Base-by-base conservation (phyloP, 2,888 invertebrate genomes). In the Cynaeus angustus region DNA sequence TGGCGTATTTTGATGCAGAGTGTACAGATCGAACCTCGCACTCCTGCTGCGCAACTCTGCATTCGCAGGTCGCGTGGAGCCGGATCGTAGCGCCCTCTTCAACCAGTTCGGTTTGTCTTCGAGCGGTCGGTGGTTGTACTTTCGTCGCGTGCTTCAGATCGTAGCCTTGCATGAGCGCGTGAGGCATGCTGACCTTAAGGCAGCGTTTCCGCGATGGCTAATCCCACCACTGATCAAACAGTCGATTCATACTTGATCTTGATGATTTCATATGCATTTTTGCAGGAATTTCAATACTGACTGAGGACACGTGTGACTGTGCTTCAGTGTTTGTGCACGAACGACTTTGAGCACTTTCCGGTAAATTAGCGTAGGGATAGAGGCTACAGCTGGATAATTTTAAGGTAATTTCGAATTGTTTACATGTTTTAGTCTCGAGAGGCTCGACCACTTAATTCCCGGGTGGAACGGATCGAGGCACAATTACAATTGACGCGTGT, bases 21-120 rank as follows among this genome's bases (percentile, higher is more conserved):
- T 76, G 74, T 75, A 75, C 75, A 74, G 75, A 76, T 76, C 77
- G 76, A 77, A 75, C 71, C 68, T 66, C 66, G 66, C 52, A 43
- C 55, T 53, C 67, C 67, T 73, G 73, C 71, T 78, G 80, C 80
- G 80, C 79, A 80, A 78, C 79, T 78, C 78, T 71, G 43, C 70
- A 38, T 66, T 58, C 71, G 68, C 72, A 66, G 75, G 68, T 75
- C 78, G 79, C 79, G 76, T 78, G 79, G 75, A 76, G 77, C 77
- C 74, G 72, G 71, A 65, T 66, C 65, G 64, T 77, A 79, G 78
- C 80, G 81, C 81, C 81, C 75, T 80, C 80, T 80, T 74, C 66
- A 26, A 68, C 67, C 76, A 81, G 81, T 80, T 79, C 75, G 77
- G 66, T 16, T 16, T 9, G 73, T 67, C 77, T 71, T 74, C 66